Conservation (phyloP, 64 coral and sea anemone genomes). For the Catalaphyllia jardinei region DNA sequence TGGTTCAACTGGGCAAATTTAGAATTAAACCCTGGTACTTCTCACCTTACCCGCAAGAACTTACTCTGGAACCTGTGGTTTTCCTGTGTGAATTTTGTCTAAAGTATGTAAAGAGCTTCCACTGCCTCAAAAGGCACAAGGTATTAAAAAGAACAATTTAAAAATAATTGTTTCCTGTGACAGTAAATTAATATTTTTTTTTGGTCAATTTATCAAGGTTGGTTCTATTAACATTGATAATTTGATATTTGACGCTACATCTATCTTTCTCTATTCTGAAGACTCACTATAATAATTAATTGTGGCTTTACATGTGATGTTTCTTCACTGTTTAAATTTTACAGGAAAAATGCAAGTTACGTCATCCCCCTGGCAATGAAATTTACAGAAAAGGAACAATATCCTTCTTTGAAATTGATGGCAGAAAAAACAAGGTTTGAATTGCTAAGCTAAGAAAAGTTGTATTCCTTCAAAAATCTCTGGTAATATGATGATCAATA, state of each 20-base stretch:
- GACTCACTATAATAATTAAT: too few relatives aligned
- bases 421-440: conserved; percentile 96
- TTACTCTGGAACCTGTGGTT: conserved; percentile 81
- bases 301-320: too few relatives aligned
- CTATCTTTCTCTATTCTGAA: too few relatives aligned
- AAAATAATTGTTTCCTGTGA: too few relatives aligned
- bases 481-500: too few relatives aligned
- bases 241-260: too few relatives aligned
- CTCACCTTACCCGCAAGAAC: conserved; percentile 95
- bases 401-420: conserved; percentile 99
- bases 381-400: conserved; percentile 93
- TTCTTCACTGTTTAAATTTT: background rate
- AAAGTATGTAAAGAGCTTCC: conserved; percentile 97
- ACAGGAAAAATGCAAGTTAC: conserved; percentile 92
- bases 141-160: conserved; percentile 22
- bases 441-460: background rate
- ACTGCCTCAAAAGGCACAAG: conserved; percentile 95
- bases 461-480: too few relatives aligned
- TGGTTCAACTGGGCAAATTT: conserved; percentile 91
- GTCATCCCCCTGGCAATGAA: conserved; percentile 99
- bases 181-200: too few relatives aligned
- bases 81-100: conserved; percentile 98
- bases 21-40: conserved; percentile 98
- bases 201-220: too few relatives aligned
- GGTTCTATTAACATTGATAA: too few relatives aligned